phyloP scores from a whole-genome alignment of 2,797 vertebrate species.

The Anniella stebbinsi region DNA sequence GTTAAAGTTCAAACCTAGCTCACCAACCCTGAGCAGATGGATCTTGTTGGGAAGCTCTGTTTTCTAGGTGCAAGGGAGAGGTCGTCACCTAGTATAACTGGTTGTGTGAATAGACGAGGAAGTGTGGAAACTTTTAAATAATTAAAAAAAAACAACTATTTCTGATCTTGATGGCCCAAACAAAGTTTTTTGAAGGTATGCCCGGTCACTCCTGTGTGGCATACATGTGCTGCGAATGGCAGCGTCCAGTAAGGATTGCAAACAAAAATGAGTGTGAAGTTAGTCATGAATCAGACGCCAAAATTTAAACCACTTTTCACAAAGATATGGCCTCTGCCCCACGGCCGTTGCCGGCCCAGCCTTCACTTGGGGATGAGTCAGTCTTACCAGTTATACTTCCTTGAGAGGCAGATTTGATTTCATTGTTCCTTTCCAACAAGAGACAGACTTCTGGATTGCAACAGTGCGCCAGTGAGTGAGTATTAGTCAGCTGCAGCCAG shows the following conservation, averaged over 20 bases:
- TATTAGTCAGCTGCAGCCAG: background rate
- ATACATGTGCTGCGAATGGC: constrained; percentile 39
- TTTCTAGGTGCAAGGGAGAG: constrained; percentile 40
- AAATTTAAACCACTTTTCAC: background rate
- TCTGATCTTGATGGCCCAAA: constrained; percentile 49
- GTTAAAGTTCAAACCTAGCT: constrained; percentile 47
- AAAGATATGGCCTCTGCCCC: constrained; percentile 14
- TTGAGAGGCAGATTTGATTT: background rate
- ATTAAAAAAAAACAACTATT: constrained; percentile 71
- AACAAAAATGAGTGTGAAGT: constrained; percentile 6
- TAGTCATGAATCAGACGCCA: constrained; percentile 12
- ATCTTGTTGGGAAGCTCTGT: constrained; percentile 52
- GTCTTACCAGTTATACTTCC: constrained; percentile 16
- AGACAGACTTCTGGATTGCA: background rate
- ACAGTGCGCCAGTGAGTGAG: constrained; percentile 10
- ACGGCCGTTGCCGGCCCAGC: constrained; percentile 1
- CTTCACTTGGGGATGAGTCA: background rate
- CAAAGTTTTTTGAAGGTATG: constrained; percentile 40
- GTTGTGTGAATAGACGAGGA: constrained; percentile 41
- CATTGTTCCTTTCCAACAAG: constrained; percentile 13
- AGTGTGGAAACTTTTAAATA: constrained; percentile 49
- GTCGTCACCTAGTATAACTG: constrained; percentile 23
- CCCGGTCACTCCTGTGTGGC: constrained; percentile 32
- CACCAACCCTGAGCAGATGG: constrained; percentile 66
- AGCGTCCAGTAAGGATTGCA: constrained; percentile 22